phyloP scores from a whole-genome alignment of 2,888 invertebrate genomes.

The Heliconius ismenius region DNA sequence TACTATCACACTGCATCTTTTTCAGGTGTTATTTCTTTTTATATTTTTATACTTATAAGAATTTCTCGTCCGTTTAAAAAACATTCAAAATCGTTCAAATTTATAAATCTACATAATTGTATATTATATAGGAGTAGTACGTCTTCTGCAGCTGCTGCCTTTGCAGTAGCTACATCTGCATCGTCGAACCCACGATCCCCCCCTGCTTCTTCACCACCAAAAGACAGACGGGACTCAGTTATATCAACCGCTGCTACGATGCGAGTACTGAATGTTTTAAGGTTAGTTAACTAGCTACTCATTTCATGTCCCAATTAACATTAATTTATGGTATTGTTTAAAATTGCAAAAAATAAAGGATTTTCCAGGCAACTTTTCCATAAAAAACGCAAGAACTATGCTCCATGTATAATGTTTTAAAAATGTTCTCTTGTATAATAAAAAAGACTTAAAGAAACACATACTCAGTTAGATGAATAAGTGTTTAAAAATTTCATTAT shows the following conservation, averaged over 20 bases:
- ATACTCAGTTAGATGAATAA: too few species aligned
- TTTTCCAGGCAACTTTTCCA: too few species aligned
- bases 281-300: slow-evolving; percentile 57
- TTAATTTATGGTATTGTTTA: too few species aligned
- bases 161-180: slow-evolving; percentile 94
- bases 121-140: slow-evolving; percentile 87
- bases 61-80: neutral
- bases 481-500: too few species aligned
- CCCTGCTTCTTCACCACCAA: slow-evolving; percentile 77
- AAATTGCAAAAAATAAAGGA: too few species aligned
- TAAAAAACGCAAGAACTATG: too few species aligned
- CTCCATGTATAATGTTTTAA: too few species aligned
- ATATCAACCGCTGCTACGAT: slow-evolving; percentile 97
- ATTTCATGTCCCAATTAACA: too few species aligned
- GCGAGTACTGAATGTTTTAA: slow-evolving; percentile 93
- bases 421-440: too few species aligned
- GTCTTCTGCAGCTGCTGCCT: slow-evolving; percentile 93
- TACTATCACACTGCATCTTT: slow-evolving; percentile 18
- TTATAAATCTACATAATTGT: neutral
- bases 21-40: neutral
- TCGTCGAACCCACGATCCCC: slow-evolving; percentile 91
- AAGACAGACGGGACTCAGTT: slow-evolving; percentile 84
- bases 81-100: neutral
- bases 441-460: too few species aligned
- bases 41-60: neutral